Evolutionary conservation across 2,113 vertebrate species (phyloP), one percentile per base, ranked within the genome.

Genomic region (Silurus meridionalis): DNA sequence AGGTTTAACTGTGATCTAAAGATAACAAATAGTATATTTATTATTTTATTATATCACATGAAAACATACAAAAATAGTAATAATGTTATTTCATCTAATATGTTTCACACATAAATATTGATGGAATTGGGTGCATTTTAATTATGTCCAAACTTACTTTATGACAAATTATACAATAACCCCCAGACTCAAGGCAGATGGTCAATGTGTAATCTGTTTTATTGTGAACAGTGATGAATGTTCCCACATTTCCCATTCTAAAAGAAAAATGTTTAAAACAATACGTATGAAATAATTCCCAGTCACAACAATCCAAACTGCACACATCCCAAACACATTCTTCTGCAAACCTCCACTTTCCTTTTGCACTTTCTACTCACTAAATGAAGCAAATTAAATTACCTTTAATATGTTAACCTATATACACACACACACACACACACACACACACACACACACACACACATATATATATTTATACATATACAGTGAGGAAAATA

Each of bases 211-310:
- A 46, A 1, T 6, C 8, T 9, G 79, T 61, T 3, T 37, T 37
- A 37, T 80, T 81, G 17, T 48, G 5, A 5, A 81, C 10, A 48
- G 57, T 48, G 15, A 80, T 46, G 11, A 17, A 25, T 58, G 55
- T 55, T 13, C 53, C 55, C 55, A 80, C 55, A 55, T 60, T 19
- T 5, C 78, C 78, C 79, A 80, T 80, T 80, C 79, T 80, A 25
- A 37, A 77, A 77, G 10, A 11, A 53, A 77, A 77, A 3, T 66
- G 9, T 23, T 63, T 1, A 25, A 3, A 37, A 37, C 25, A 69
- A 69, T 69, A 37, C 15, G 5, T 37, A 15, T 3, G 64, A 67
- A 67, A 67, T 67, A 66, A 11, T 8, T 8, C 7, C 28, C 28
- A 37, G 28, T 37, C 28, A 37, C 28, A 37, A 37, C 28, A 37